These are phyloP conservation scores for Epirrhoe alternata DNA, from an alignment of 2,888 invertebrate species.

Conservation along the genomic window DNA sequence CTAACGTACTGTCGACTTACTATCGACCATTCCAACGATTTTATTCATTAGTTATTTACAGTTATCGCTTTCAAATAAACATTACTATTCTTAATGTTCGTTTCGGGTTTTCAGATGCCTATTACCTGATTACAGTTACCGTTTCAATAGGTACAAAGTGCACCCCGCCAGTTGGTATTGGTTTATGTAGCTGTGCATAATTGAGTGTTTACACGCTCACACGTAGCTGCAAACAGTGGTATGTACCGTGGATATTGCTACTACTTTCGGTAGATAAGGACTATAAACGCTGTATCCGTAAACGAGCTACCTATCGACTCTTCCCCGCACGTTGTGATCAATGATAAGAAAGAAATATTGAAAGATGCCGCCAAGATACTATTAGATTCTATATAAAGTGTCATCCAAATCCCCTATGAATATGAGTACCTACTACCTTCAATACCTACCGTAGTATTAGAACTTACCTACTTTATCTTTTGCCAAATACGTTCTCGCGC, in stretches of 20 bases:
- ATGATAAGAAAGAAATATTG: conserved; percentile 27
- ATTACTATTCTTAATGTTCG: conserved; percentile 21
- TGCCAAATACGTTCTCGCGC: conserved; percentile 50
- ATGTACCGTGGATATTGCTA: background rate
- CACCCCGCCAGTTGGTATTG: conserved; percentile 10
- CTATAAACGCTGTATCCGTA: conserved; percentile 7
- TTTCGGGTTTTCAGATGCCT: conserved; percentile 18
- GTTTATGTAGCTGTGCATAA: conserved; percentile 15
- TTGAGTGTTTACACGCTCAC: conserved; percentile 12
- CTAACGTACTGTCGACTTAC: conserved; percentile 33
- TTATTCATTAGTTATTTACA: conserved; percentile 37
- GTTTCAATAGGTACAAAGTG: conserved; percentile 13
- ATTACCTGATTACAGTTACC: conserved; percentile 13
- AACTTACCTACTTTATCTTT: conserved; percentile 49
- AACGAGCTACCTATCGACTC: conserved; percentile 2
- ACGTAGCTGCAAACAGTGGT: conserved; percentile 18
- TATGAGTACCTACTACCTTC: conserved; percentile 15
- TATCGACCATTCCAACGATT: conserved; percentile 40
- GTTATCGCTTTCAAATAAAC: conserved; percentile 26
- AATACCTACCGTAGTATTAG: conserved; percentile 34
- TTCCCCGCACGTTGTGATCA: background rate
- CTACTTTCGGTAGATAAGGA: conserved; percentile 6
- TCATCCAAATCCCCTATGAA: conserved; percentile 39
- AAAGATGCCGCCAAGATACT: conserved; percentile 35
- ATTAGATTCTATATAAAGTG: conserved; percentile 33